Evolutionary conservation across 1,140 invertebrate species (phyloP), one percentile per base, ranked within the genome.

Genomic region (Cotesia chilonis): DNA sequence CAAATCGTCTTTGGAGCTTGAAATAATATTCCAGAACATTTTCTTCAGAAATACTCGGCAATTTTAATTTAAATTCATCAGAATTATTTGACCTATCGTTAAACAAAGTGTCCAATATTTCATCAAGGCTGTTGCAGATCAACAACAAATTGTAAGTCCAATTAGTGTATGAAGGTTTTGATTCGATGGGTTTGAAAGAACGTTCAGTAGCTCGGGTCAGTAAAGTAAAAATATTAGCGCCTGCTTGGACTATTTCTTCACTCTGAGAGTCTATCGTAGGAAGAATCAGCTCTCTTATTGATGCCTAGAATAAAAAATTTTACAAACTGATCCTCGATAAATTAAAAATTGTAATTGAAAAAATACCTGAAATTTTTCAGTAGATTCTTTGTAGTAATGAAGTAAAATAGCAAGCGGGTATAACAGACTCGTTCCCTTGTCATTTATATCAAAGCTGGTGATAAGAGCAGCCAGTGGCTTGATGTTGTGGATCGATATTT

Each of bases 401-500:
- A 86, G 61, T 4, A 85, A 70, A 52, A 75, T 69, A 20, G 83
- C 79, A 14, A 82, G 35, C 54, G 84, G 71, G 71, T 84, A 83
- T 64, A 81, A 83, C 0, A 74, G 64, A 1, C 78, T 79, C 0
- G 78, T 75, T 65, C 66, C 76, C 36, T 55, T 75, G 59, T 52
- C 80, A 0, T 77, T 36, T 9, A 3, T 0, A 7, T 76, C 64
- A 10, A 82, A 75, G 65, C 78, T 80, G 1, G 37, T 65, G 12
- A 83, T 72, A 3, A 72, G 35, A 51, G 74, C 74, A 14, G 85
- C n/a, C 0, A 85, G 35, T 37, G 81, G 80, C 66, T 85, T 86
- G 0, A 86, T 75, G 70, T 76, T 78, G 74, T 85, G 83, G 75
- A 81, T 77, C 0, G 85, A 84, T 36, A 86, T 71, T 35, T 81